Percentiles rank a stretch among this genome's conserved stretches.
These are phyloP conservation scores for Acanthosepion lycidas DNA, from an alignment of 2,888 invertebrate genomes.

Conservation along the genomic window DNA sequence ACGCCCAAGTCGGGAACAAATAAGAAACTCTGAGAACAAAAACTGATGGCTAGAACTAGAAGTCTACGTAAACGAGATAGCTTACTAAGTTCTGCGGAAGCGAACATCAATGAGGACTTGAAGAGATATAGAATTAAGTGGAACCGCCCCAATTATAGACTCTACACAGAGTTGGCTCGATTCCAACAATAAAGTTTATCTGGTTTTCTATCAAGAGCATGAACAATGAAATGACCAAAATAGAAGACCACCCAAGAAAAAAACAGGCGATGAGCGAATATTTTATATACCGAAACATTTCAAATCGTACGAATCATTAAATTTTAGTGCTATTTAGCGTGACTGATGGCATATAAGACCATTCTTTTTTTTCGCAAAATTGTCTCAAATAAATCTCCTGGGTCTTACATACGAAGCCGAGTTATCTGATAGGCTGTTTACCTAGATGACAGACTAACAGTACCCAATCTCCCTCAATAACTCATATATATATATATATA, in stretches of 20 bases:
- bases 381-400: no score
- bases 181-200: background rate
- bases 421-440: no score
- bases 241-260: background rate
- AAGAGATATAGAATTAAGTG: background rate
- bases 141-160: background rate
- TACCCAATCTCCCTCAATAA: no score
- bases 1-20: background rate
- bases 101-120: background rate
- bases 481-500: no score
- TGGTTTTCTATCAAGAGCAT: background rate
- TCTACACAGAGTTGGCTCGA: background rate
- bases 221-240: slow-evolving; percentile 2
- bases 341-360: no score
- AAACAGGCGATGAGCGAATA: background rate
- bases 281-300: background rate
- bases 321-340: no score
- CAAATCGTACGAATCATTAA: background rate
- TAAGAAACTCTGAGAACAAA: background rate
- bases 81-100: background rate
- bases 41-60: background rate
- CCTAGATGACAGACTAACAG: no score
- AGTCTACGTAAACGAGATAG: background rate
- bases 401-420: no score
- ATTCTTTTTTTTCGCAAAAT: no score